Conservation (phyloP, 2,888 invertebrate species). For the Dendrolimus pini region DNA sequence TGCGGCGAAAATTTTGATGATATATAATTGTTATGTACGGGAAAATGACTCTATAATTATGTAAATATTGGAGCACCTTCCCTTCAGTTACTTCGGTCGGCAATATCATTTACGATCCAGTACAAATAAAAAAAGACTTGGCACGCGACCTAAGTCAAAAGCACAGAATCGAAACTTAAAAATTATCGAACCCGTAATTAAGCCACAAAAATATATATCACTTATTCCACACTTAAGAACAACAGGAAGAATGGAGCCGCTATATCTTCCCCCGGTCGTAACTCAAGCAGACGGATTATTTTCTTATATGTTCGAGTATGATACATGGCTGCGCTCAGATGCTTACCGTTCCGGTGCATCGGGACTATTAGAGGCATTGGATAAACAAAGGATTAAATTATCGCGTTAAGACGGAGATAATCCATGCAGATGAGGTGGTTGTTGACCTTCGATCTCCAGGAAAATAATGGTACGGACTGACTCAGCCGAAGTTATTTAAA, state of each 20-base stretch:
- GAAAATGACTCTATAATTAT: too few relatives aligned
- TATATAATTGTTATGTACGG: neutral
- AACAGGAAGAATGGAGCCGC: slow-evolving; percentile 43
- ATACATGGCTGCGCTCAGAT: slow-evolving; percentile 60
- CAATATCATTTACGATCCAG: too few relatives aligned
- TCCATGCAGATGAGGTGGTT: slow-evolving; percentile 70
- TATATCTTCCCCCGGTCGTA: slow-evolving; percentile 43
- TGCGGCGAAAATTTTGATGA: too few relatives aligned
- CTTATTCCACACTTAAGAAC: slow-evolving; percentile 21
- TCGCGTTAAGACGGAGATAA: slow-evolving; percentile 68
- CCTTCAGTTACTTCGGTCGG: too few relatives aligned
- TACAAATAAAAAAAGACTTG: too few relatives aligned
- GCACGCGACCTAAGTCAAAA: too few relatives aligned
- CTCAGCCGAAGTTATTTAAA: slow-evolving; percentile 32
- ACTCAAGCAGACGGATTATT: slow-evolving; percentile 62
- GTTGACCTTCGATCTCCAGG: slow-evolving; percentile 58
- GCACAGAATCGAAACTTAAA: too few relatives aligned
- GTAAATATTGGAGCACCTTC: too few relatives aligned
- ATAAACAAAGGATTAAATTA: slow-evolving; percentile 74
- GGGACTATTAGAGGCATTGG: slow-evolving; percentile 67
- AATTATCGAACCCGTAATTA: neutral
- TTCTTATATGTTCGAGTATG: slow-evolving; percentile 59
- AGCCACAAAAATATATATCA: slow-evolving; percentile 7
- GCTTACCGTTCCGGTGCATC: slow-evolving; percentile 52
- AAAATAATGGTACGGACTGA: slow-evolving; percentile 29